These are phyloP conservation scores for Cirrhinus mrigala DNA, from an alignment of 2,797 vertebrate genomes.

Conservation along the genomic window DNA sequence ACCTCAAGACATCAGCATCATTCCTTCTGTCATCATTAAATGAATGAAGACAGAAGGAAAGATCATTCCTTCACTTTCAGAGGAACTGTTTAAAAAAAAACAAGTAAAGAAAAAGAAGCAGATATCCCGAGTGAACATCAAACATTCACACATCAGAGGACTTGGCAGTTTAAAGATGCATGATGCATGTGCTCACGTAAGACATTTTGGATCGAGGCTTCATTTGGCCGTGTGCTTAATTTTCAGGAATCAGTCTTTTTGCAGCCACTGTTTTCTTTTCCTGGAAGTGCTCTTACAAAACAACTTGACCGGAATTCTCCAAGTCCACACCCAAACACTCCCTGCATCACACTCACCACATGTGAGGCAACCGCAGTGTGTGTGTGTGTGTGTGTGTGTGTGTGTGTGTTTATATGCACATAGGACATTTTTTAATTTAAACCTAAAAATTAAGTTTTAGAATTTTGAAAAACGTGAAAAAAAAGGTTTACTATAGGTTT, in stretches of 20 bases:
- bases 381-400: background rate
- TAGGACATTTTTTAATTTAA: background rate
- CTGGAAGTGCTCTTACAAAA: constrained; percentile 48
- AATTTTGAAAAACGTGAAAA: background rate
- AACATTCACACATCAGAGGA: constrained; percentile 31
- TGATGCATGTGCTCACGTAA: background rate
- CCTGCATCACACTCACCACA: constrained; percentile 12
- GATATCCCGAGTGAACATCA: constrained; percentile 12
- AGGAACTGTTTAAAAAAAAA: constrained; percentile 13
- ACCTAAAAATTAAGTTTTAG: background rate
- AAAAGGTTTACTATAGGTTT: background rate
- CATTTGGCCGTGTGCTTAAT: constrained; percentile 19
- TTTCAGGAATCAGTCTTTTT: constrained; percentile 40
- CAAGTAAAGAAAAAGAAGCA: background rate
- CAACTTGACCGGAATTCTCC: constrained; percentile 49
- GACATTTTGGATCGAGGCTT: background rate
- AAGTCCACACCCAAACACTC: constrained; percentile 53
- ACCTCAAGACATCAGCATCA: constrained; percentile 31
- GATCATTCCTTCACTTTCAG: constrained; percentile 24
- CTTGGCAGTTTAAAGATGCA: constrained; percentile 42
- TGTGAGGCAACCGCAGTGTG: constrained; percentile 3
- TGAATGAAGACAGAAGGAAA: background rate
- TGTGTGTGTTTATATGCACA: constrained; percentile 7
- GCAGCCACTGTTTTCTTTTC: constrained; percentile 56
- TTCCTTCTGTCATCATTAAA: constrained; percentile 34